These are phyloP conservation scores for Thecocarcelia acutangulata DNA, from an alignment of 2,888 invertebrate genomes.

Conservation along the genomic window DNA sequence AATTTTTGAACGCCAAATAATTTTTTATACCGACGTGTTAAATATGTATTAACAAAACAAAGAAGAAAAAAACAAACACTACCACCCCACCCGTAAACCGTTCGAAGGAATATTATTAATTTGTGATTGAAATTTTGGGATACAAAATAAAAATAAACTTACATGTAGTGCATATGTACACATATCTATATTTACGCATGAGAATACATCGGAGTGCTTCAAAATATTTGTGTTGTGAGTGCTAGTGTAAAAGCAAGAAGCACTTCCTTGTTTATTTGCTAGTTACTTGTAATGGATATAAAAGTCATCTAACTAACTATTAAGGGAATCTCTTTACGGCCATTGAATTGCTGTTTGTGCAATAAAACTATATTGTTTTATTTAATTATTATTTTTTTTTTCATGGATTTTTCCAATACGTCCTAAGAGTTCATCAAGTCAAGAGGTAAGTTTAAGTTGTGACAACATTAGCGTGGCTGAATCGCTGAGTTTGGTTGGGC, in stretches of 20 bases:
- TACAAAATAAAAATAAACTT: too few species aligned
- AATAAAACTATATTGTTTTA: slow-evolving; percentile 62
- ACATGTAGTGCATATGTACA: too few species aligned
- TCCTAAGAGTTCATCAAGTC: slow-evolving; percentile 42
- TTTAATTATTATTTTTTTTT: slow-evolving; percentile 52
- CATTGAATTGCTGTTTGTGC: slow-evolving; percentile 55
- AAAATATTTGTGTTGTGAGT: background rate
- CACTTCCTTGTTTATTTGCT: slow-evolving; percentile 8
- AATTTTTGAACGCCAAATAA: too few species aligned
- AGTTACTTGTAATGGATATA: slow-evolving; percentile 15
- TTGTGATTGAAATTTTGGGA: too few species aligned
- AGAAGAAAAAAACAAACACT: too few species aligned
- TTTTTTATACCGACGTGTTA: too few species aligned
- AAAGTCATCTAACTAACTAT: slow-evolving; percentile 10
- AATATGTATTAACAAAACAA: too few species aligned
- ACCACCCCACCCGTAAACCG: too few species aligned
- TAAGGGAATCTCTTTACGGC: slow-evolving; percentile 60
- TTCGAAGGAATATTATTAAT: too few species aligned
- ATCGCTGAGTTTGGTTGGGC: too few species aligned
- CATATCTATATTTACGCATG: background rate
- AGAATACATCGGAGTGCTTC: background rate
- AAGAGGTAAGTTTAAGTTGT: slow-evolving; percentile 54
- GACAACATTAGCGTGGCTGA: background rate
- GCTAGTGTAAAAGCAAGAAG: background rate
- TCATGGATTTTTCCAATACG: slow-evolving; percentile 60